These are phyloP conservation scores for Python bivittatus DNA, from an alignment of 2,113 vertebrate species.

Conservation along the genomic window DNA sequence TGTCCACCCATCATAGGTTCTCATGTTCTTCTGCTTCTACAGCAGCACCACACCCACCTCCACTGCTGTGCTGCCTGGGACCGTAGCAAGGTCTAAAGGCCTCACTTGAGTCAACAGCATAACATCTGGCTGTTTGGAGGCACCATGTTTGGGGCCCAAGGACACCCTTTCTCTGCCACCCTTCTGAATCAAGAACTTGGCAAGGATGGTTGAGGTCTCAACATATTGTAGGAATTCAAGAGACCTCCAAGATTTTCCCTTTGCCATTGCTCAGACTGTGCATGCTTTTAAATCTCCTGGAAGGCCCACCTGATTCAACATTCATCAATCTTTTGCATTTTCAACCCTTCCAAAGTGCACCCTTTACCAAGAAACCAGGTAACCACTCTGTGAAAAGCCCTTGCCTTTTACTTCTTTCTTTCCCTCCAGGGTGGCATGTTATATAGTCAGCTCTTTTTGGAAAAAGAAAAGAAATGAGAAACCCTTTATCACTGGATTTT, in stretches of 20 bases:
- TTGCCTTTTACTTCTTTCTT: not conserved
- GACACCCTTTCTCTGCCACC: too few relatives aligned
- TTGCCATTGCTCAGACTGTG: not conserved
- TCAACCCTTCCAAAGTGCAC: constrained; percentile 10
- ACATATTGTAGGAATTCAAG: not conserved
- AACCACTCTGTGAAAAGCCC: not conserved
- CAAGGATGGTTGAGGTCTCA: not conserved
- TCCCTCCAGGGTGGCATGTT: not conserved
- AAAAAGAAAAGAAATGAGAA: constrained; percentile 13
- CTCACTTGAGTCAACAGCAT: not conserved
- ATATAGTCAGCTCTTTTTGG: not conserved
- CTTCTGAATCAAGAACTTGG: too few relatives aligned
- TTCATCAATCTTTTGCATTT: not conserved
- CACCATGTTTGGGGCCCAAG: too few relatives aligned
- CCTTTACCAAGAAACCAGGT: constrained; percentile 7
- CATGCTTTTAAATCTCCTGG: too few relatives aligned
- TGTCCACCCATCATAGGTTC: not conserved
- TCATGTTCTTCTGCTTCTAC: not conserved
- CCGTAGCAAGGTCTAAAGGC: not conserved
- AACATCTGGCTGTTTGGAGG: not conserved
- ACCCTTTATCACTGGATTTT: constrained; percentile 5
- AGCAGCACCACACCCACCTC: not conserved
- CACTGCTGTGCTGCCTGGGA: not conserved
- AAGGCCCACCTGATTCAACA: not conserved
- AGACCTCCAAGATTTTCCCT: not conserved